Evolutionary conservation across 2,888 invertebrate genomes (phyloP).

Genomic region (Idaea dimidiata): DNA sequence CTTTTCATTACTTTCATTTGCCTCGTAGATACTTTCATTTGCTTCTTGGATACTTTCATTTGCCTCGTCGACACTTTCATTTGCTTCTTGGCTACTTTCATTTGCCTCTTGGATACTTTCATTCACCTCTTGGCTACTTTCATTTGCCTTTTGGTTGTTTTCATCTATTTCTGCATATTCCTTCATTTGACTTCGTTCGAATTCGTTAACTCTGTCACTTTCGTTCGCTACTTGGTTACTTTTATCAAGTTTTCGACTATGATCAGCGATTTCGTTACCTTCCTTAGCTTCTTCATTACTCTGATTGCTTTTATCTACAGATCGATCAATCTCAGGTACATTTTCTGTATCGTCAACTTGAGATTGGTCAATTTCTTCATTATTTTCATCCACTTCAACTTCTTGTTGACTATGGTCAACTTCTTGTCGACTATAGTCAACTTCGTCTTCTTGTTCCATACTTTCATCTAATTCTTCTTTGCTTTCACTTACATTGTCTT

Average conservation of each 20-base stretch:
- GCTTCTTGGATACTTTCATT: constrained; percentile 21
- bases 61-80: constrained; percentile 7
- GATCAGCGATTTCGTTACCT: constrained; percentile 11
- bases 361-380: constrained; percentile 8
- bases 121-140: constrained; percentile 2
- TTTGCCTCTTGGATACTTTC: constrained; percentile 21
- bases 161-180: constrained; percentile 19
- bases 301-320: constrained; percentile 9
- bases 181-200: constrained; percentile 13
- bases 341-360: constrained; percentile 5
- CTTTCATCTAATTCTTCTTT: constrained; percentile 15
- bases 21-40: constrained; percentile 5
- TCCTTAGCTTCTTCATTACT: constrained; percentile 12
- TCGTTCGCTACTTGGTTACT: constrained; percentile 8
- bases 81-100: constrained; percentile 18
- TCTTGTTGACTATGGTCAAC: constrained; percentile 7
- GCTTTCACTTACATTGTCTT: constrained; percentile 13
- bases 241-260: constrained; percentile 17
- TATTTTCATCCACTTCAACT: constrained; percentile 14
- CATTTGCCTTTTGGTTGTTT: constrained; percentile 12
- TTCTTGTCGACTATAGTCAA: neutral
- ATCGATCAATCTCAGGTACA: constrained; percentile 4
- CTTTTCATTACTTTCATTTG: constrained; percentile 17
- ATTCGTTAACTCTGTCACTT: constrained; percentile 10
- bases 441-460: constrained; percentile 11